These are phyloP conservation scores for Galaxea fascicularis DNA, from an alignment of 92 coral and sea anemone genomes.

Conservation along the genomic window DNA sequence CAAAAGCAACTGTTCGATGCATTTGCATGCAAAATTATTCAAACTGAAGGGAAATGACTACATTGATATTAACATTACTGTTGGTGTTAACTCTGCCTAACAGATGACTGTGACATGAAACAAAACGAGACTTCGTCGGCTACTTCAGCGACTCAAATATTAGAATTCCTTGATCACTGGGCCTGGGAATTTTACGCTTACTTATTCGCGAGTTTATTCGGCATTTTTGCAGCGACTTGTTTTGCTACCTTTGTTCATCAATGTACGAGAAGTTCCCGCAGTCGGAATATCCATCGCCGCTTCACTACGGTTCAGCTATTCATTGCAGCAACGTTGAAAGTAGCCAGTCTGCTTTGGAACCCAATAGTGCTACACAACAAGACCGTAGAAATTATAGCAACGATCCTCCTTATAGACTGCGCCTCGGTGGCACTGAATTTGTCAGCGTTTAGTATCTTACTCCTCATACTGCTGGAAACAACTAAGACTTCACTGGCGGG, in stretches of 20 bases:
- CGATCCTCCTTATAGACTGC: background rate
- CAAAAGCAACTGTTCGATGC: background rate
- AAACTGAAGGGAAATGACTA: background rate
- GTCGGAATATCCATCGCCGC: constrained; percentile 3
- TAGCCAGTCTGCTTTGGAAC: constrained; percentile 1
- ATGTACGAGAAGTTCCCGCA: background rate
- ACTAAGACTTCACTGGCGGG: constrained; percentile 66
- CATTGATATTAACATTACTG: background rate
- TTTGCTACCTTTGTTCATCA: constrained; percentile 11
- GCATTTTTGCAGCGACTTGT: constrained; percentile 11
- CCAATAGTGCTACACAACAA: background rate
- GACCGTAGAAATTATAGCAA: background rate
- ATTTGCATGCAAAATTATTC: constrained; percentile 1
- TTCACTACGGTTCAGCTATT: constrained; percentile 20
- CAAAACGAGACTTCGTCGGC: background rate
- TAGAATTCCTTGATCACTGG: constrained; percentile 31
- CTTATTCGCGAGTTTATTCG: constrained; percentile 17
- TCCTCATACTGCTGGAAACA: constrained; percentile 74
- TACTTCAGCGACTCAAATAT: background rate
- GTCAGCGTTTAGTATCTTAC: constrained; percentile 77
- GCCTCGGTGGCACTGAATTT: constrained; percentile 1
- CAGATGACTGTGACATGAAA: background rate
- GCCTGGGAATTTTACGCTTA: constrained; percentile 31
- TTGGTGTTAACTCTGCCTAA: background rate
- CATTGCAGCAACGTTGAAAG: constrained; percentile 11